Conservation (phyloP, 1,140 invertebrate species). For the Probaryconus sp. region DNA sequence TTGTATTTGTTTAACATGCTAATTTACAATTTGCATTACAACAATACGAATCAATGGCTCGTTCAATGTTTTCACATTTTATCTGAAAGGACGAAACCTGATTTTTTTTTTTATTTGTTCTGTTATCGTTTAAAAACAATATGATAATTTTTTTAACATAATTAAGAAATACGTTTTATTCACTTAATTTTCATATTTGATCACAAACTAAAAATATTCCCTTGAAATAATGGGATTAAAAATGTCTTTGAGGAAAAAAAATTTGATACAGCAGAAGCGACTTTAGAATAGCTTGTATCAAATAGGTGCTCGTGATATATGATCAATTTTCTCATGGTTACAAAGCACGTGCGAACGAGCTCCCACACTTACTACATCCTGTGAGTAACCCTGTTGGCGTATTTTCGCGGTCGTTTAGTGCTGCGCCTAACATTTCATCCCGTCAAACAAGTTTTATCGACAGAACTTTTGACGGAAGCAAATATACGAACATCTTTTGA, state of each 20-base stretch:
- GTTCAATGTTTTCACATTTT: too few species aligned
- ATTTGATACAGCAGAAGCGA: too few species aligned
- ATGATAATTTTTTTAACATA: too few species aligned
- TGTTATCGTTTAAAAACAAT: too few species aligned
- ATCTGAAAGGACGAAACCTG: too few species aligned
- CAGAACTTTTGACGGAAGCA: conserved; percentile 17
- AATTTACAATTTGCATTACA: conserved; percentile 44
- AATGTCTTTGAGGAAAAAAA: neutral
- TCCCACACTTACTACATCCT: conserved; percentile 64
- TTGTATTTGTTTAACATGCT: conserved; percentile 44
- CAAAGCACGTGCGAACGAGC: conserved; percentile 68
- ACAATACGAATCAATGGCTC: neutral
- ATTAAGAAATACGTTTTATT: too few species aligned
- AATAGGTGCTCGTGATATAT: conserved; percentile 26
- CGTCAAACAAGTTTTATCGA: conserved; percentile 47
- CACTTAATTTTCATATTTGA: neutral
- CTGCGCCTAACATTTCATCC: conserved; percentile 39
- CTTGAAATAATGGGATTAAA: too few species aligned
- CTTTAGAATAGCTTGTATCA: conserved; percentile 20
- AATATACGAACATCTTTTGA: conserved; percentile 40
- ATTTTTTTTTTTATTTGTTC: too few species aligned
- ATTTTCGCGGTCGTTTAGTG: conserved; percentile 54
- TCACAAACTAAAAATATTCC: too few species aligned
- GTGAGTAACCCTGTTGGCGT: conserved; percentile 28
- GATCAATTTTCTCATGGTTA: conserved; percentile 64